phyloP scores from a whole-genome alignment of 2,888 invertebrate species.

The Dicyrtomina minuta region DNA sequence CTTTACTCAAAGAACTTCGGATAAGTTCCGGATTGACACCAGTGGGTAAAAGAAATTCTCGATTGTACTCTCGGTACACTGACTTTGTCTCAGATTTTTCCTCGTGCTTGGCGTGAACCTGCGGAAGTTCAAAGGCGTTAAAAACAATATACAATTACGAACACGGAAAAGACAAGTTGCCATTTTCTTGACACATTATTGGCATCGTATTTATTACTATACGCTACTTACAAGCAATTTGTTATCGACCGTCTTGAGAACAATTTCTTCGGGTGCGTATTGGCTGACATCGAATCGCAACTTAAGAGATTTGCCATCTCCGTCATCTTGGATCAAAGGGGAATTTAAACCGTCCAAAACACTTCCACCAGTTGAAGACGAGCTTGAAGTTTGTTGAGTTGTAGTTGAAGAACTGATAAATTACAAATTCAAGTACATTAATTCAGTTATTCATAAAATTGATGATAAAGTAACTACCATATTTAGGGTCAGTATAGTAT shows the following conservation, averaged over 20 bases:
- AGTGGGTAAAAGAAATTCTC: constrained; percentile 93
- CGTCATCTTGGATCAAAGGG: constrained; percentile 90
- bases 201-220: not conserved
- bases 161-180: not conserved
- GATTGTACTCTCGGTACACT: constrained; percentile 89
- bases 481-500: too few relatives aligned
- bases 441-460: too few relatives aligned
- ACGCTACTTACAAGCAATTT: constrained; percentile 85
- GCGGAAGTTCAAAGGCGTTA: not conserved
- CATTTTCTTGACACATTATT: not conserved
- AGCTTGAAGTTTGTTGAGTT: constrained; percentile 63
- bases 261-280: constrained; percentile 93
- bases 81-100: constrained; percentile 96
- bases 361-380: constrained; percentile 65
- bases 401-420: constrained; percentile 57
- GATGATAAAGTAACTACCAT: too few relatives aligned
- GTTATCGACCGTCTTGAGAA: constrained; percentile 97
- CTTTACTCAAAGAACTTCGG: constrained; percentile 85
- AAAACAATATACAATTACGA: not conserved
- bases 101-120: constrained; percentile 98
- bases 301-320: constrained; percentile 89
- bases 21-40: constrained; percentile 95
- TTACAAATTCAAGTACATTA: not conserved
- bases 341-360: constrained; percentile 86
- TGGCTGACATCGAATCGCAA: constrained; percentile 96